These are phyloP conservation scores for Byasa hedistus DNA, from an alignment of 2,888 invertebrate genomes.

Conservation along the genomic window DNA sequence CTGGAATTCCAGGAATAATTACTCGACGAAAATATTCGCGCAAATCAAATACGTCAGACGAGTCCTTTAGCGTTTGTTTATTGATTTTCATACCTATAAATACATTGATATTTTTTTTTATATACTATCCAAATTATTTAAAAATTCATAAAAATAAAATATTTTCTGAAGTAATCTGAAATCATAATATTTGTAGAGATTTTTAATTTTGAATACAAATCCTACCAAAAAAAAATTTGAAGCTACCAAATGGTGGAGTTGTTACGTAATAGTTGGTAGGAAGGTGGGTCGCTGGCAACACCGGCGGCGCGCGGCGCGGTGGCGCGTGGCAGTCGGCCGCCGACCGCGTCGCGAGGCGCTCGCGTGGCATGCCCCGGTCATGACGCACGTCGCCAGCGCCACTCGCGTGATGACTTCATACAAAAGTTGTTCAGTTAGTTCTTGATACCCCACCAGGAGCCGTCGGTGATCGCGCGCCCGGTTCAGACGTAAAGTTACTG, in stretches of 20 bases:
- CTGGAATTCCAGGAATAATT: constrained; percentile 57
- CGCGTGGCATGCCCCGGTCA: constrained; percentile 55
- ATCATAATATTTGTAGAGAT: neutral
- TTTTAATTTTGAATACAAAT: neutral
- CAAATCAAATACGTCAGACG: neutral
- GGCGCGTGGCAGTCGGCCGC: constrained; percentile 55
- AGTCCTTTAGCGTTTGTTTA: neutral
- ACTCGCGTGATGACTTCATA: constrained; percentile 59
- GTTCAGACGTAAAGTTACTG: neutral
- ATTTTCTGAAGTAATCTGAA: neutral
- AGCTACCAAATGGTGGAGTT: constrained; percentile 32
- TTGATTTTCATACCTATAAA: neutral
- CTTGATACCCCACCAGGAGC: constrained; percentile 22
- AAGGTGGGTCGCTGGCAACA: constrained; percentile 43
- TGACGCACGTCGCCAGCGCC: constrained; percentile 38
- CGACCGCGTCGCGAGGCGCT: constrained; percentile 55
- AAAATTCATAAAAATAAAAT: neutral
- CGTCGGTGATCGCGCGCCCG: constrained; percentile 29
- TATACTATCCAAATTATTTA: neutral
- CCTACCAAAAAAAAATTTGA: constrained; percentile 20
- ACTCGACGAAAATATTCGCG: constrained; percentile 38
- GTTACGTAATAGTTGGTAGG: constrained; percentile 44
- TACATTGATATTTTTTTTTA: neutral
- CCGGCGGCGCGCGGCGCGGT: constrained; percentile 42
- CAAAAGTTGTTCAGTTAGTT: constrained; percentile 34